Evolutionary conservation across 2,113 vertebrate genomes (phyloP).

Genomic region (Lasiurus cinereus): DNA sequence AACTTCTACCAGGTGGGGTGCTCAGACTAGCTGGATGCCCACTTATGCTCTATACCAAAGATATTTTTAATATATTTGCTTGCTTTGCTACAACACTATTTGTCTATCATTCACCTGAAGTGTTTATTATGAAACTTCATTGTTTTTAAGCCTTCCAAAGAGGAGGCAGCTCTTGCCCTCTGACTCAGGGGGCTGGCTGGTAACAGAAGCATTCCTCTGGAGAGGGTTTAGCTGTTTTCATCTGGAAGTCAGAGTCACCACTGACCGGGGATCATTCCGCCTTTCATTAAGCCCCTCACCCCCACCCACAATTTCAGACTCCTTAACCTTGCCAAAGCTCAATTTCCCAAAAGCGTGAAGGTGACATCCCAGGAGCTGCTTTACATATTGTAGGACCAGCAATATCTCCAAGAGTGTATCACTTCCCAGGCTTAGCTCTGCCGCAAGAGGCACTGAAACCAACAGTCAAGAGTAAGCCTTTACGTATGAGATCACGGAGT

Average conservation of each 20-base stretch:
- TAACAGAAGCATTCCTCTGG: no score
- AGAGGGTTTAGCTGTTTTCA: neutral
- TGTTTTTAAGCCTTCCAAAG: no score
- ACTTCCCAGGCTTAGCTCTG: neutral
- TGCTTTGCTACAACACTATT: no score
- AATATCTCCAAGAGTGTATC: neutral
- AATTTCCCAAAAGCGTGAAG: neutral
- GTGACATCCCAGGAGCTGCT: neutral
- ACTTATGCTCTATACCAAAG: no score
- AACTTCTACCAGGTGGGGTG: no score
- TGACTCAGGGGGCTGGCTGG: no score
- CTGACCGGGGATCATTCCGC: neutral
- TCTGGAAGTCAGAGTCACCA: neutral
- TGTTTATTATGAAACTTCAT: no score
- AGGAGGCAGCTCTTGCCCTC: no score
- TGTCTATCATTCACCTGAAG: no score
- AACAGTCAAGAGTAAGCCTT: neutral
- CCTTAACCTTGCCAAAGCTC: neutral
- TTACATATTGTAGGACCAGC: neutral
- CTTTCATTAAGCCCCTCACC: neutral
- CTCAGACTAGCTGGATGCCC: no score
- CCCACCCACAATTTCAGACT: neutral
- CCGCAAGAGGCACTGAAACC: neutral
- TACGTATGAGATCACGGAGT: neutral
- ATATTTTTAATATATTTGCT: no score